Percentiles rank a stretch among this genome's conserved stretches.
Evolutionary conservation across 2,113 vertebrate species (phyloP).

Genomic region (Bos javanicus): DNA sequence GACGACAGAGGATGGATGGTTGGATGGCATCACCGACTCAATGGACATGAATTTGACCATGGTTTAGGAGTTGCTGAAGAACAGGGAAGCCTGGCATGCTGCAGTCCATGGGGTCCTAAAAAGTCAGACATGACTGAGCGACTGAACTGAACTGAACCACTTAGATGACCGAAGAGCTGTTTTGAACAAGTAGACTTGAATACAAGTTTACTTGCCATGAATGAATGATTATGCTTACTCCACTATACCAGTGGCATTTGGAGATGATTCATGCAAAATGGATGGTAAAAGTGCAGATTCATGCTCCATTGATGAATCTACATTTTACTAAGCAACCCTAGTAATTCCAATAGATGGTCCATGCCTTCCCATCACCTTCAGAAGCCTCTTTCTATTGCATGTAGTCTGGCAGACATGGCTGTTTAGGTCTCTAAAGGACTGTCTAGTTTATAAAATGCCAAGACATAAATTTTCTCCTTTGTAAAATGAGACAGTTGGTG

Average conservation of each 20-base stretch:
- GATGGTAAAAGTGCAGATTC: not conserved
- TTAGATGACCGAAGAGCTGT: not conserved
- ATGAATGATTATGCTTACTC: not conserved
- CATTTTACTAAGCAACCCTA: not conserved
- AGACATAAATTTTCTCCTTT: not conserved
- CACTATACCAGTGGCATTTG: not conserved
- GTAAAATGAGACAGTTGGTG: not conserved
- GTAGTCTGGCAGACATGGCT: not conserved
- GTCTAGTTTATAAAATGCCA: not conserved
- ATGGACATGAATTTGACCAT: not conserved
- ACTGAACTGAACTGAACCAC: not conserved
- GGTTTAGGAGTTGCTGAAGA: not conserved
- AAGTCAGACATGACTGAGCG: rapidly evolving
- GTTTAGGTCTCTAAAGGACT: not conserved
- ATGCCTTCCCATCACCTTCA: not conserved
- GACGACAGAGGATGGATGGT: not conserved
- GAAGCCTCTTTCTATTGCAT: not conserved
- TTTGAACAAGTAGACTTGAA: not conserved
- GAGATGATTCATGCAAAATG: not conserved
- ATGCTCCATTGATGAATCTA: not conserved
- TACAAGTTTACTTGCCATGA: not conserved
- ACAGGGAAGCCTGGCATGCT: not conserved
- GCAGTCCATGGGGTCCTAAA: not conserved
- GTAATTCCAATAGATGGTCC: not conserved
- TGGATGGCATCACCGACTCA: not conserved